A percentile compares a stretch with the other conserved stretches of the same genome.
These are phyloP conservation scores for Bellardia pandia DNA, from an alignment of 2,888 invertebrate species.

Conservation along the genomic window DNA sequence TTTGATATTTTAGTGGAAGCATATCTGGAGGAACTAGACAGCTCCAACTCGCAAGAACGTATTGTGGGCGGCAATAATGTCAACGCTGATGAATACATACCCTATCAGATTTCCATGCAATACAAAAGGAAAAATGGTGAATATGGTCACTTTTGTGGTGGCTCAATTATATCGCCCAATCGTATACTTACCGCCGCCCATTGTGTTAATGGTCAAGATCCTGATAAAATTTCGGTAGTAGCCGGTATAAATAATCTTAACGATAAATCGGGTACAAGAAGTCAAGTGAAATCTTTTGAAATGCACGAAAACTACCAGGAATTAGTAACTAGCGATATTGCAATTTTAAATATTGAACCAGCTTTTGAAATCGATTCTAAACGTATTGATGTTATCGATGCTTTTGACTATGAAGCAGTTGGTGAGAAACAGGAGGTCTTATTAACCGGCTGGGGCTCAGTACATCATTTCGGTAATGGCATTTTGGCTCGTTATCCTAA, in stretches of 20 bases:
- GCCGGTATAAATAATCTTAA: constrained; percentile 79
- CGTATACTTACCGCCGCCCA: constrained; percentile 83
- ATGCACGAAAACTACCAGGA: constrained; percentile 82
- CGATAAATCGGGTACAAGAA: constrained; percentile 77
- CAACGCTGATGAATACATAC: constrained; percentile 77
- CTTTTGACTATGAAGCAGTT: constrained; percentile 77
- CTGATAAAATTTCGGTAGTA: constrained; percentile 78
- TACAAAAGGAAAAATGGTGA: constrained; percentile 76
- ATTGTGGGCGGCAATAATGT: constrained; percentile 81
- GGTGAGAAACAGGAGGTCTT: constrained; percentile 78
- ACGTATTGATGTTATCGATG: constrained; percentile 83
- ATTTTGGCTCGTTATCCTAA: constrained; percentile 81
- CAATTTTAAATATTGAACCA: constrained; percentile 80
- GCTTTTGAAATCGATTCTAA: constrained; percentile 79
- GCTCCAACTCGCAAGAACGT: constrained; percentile 77
- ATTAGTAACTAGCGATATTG: constrained; percentile 82
- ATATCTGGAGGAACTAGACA: constrained; percentile 76
- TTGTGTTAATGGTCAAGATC: constrained; percentile 81
- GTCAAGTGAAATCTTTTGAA: constrained; percentile 79
- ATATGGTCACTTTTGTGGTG: constrained; percentile 82
- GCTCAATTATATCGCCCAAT: constrained; percentile 81
- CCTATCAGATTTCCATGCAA: constrained; percentile 82
- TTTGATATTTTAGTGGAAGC: constrained; percentile 76
- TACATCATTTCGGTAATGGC: constrained; percentile 80
- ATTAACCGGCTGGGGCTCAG: constrained; percentile 83